Evolutionary conservation across 2,797 vertebrate genomes (phyloP).

Genomic region (Amniataba percoides): DNA sequence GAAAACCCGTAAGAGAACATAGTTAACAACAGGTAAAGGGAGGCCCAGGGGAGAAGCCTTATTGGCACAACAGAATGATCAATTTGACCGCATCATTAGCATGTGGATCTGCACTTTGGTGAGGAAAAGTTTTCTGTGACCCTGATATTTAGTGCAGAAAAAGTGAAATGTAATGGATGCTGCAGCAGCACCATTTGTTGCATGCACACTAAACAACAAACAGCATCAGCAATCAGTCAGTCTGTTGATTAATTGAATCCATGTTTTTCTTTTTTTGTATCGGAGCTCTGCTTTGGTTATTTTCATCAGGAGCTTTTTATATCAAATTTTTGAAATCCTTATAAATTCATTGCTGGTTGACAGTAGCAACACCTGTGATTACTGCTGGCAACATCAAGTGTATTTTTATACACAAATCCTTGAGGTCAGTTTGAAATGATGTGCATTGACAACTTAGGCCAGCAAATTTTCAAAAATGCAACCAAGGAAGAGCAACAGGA

Average conservation of each 20-base stretch:
- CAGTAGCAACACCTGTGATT: not conserved
- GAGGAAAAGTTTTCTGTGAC: slow-evolving; percentile 6
- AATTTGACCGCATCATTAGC: slow-evolving; percentile 61
- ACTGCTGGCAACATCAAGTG: not conserved
- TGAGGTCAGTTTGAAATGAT: not conserved
- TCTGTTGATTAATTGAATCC: not conserved
- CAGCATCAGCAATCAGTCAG: not conserved
- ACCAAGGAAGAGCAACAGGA: not conserved
- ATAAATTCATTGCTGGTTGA: not conserved
- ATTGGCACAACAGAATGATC: slow-evolving; percentile 66
- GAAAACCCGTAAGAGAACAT: slow-evolving; percentile 56
- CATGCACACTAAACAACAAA: not conserved
- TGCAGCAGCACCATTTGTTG: not conserved
- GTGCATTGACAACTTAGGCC: not conserved
- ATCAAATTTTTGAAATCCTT: not conserved
- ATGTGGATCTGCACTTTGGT: slow-evolving; percentile 29
- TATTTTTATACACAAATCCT: not conserved
- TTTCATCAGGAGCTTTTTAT: not conserved
- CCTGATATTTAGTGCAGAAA: not conserved
- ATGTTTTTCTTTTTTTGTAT: not conserved
- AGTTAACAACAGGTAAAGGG: slow-evolving; percentile 77
- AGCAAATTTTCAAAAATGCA: slow-evolving; percentile 2
- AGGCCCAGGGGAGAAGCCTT: slow-evolving; percentile 50
- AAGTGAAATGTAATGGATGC: not conserved
- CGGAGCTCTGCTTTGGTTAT: not conserved